A percentile compares a stretch with the other conserved stretches of the same genome.
Evolutionary conservation across 1,140 invertebrate species (phyloP).

Genomic region (Mya arenaria): DNA sequence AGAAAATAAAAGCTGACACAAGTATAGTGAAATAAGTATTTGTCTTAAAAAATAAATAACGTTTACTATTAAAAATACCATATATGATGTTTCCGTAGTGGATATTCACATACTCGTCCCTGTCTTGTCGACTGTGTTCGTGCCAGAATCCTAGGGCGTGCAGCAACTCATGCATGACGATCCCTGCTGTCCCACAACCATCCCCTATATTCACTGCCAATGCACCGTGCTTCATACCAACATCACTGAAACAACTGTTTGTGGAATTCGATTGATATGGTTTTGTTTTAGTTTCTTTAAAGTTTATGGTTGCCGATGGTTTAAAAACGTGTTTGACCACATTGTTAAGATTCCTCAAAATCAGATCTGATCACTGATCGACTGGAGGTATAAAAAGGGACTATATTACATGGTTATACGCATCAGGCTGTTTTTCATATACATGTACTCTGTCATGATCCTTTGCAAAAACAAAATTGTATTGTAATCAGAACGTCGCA

Average conservation of each 20-base stretch:
- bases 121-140: conserved; percentile 91
- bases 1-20: too few species aligned
- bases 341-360: not conserved
- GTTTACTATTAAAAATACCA: too few species aligned
- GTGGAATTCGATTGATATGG: not conserved
- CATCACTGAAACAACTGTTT: conserved; percentile 62
- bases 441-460: not conserved
- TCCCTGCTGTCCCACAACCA: conserved; percentile 60
- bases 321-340: not conserved
- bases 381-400: not conserved
- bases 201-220: conserved; percentile 61
- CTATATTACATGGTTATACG: not conserved
- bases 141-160: conserved; percentile 93
- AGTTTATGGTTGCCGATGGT: not conserved
- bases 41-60: too few species aligned
- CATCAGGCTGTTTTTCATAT: not conserved
- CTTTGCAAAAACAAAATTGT: too few species aligned
- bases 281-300: not conserved
- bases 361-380: not conserved
- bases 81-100: conserved; percentile 87
- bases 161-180: conserved; percentile 88
- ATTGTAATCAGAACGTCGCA: too few species aligned
- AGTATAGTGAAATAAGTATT: too few species aligned
- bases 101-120: conserved; percentile 88
- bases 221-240: conserved; percentile 58